Evolutionary conservation across 2,888 invertebrate species (phyloP), one percentile per base, ranked within the genome.

Genomic region (Stenodera caucasica): DNA sequence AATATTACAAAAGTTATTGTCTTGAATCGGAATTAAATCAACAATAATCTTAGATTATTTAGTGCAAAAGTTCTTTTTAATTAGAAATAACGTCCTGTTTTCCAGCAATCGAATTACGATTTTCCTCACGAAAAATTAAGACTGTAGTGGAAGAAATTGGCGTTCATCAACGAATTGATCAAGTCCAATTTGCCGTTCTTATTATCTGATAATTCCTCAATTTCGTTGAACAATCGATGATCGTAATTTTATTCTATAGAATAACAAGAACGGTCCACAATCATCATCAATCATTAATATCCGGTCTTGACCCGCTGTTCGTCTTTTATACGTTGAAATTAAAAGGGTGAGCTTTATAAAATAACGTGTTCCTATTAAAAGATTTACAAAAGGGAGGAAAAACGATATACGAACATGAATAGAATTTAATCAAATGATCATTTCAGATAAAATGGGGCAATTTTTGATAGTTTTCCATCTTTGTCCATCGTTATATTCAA

Each of bases 191-290:
- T 45, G 18, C 21, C 21, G 45, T 45, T 45, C 21, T 15, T 45
- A 45, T 45, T 45, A 18, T 45, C 45, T 45, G 45, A 45, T 45
- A 45, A 45, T 45, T 45, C 11, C 21, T 12, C 21, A 45, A 45
- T 45, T 45, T 21, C 45, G 45, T 45, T 45, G 4, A 45, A 45
- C 45, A 45, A 45, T 45, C 18, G 45, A 37, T 15, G 15, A 45
- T 45, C 45, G 45, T 21, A 45, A 45, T 45, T 45, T 45, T 21
- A 45, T 45, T 45, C 45, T 11, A n/a, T n/a, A n/a, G n/a, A n/a
- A 21, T 21, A 45, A 45, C 45, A 45, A 45, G 37, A 18, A 40
- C 18, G 11, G 21, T 11, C 11, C 21, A 26, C 45, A 45, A 45
- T 45, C 18, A 21, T 11, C 45, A 45, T 45, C 45, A 45, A 45